Evolutionary conservation across 53 echinoderm and acorn worm genomes (phyloP), one percentile per base, ranked within the genome.

Genomic region (Temnopleurus reevesii): DNA sequence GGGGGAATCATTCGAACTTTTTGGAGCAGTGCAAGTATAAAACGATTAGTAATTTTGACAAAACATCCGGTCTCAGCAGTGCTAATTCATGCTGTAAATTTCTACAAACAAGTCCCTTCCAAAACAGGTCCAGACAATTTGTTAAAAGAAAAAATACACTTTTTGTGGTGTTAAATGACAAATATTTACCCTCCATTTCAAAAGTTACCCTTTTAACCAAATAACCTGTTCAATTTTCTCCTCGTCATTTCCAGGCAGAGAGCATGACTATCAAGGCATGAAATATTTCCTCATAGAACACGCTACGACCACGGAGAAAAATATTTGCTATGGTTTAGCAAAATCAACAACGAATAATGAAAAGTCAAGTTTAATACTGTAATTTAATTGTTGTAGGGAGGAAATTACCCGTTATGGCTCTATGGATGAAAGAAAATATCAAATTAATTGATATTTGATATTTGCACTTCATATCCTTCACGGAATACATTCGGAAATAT

Each of bases 11-110:
- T n/a, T n/a, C n/a, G n/a, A n/a, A n/a, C n/a, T n/a, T n/a, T n/a
- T n/a, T n/a, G n/a, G n/a, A n/a, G n/a, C n/a, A n/a, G n/a, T 41
- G 41, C 19, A 41, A 8, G 41, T 27, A 71, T 7, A 30, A 8
- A 23, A 36, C 71, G 71, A 23, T 71, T 41, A 21, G 71, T 71
- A 15, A 71, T n/a, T 71, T 71, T 41, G 43, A 71, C 19, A 71
- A 6, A 71, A 71, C 71, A 71, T 71, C 71, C 38, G 71, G 71
- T 23, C 71, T 43, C 9, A 5, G n/a, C 71, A 36, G 21, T 41
- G 71, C 41, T 41, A 71, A 71, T 38, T 71, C 71, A 71, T 71
- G 71, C 71, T 71, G 36, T 71, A 71, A 71, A 71, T 71, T 71
- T 71, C 71, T 71, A 71, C 71, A 71, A 71, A 71, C 71, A 71